These are phyloP conservation scores for Autographa pulchrina DNA, from an alignment of 2,888 invertebrate genomes.

Conservation along the genomic window DNA sequence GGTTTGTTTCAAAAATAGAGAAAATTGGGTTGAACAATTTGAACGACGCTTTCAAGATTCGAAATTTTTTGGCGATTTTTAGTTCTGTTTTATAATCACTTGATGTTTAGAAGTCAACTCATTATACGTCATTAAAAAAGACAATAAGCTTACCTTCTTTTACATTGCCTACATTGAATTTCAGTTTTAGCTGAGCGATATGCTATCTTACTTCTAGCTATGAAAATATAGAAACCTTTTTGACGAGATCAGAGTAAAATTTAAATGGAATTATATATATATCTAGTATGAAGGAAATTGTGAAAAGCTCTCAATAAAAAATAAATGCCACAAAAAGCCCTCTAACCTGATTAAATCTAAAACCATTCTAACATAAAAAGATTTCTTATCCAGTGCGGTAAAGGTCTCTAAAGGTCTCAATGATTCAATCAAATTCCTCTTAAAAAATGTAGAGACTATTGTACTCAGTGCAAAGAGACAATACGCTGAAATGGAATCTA, in stretches of 20 bases:
- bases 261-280: too few species aligned
- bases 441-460: constrained; percentile 71
- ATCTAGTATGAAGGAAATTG: not conserved
- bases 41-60: too few species aligned
- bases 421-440: constrained; percentile 78
- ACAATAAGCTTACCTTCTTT: too few species aligned
- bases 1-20: not conserved
- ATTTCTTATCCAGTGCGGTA: constrained; percentile 59
- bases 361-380: not conserved
- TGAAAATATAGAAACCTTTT: not conserved
- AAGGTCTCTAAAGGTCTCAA: constrained; percentile 58
- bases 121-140: too few species aligned
- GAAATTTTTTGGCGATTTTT: too few species aligned
- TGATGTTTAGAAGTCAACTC: too few species aligned
- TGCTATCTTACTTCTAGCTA: too few species aligned
- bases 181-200: too few species aligned
- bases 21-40: too few species aligned
- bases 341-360: not conserved
- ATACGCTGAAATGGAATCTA: constrained; percentile 61
- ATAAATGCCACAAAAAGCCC: not conserved
- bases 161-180: too few species aligned
- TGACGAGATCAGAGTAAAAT: not conserved
- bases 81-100: too few species aligned
- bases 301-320: not conserved
- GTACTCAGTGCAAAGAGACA: constrained; percentile 54